These are phyloP conservation scores for Lathamus discolor DNA, from an alignment of 2,113 vertebrate species.

Conservation along the genomic window DNA sequence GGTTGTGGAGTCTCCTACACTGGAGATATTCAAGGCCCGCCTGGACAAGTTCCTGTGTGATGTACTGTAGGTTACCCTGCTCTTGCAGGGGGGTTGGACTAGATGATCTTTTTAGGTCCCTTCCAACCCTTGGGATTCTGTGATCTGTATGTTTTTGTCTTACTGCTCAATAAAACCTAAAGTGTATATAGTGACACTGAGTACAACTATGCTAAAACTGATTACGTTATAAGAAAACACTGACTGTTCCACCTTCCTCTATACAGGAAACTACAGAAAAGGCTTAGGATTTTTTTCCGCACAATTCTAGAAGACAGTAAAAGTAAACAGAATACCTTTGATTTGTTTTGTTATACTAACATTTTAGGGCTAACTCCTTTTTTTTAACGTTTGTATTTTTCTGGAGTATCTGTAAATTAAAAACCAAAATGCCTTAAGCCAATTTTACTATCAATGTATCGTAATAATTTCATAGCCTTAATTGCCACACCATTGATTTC, in stretches of 20 bases:
- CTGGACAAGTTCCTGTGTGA: too few species aligned
- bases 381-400: background rate
- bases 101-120: too few species aligned
- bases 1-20: too few species aligned
- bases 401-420: background rate
- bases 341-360: background rate
- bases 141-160: background rate
- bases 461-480: background rate
- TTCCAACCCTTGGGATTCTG: too few species aligned
- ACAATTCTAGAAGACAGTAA: background rate
- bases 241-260: background rate
- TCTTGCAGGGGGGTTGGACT: too few species aligned
- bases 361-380: background rate
- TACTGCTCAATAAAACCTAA: background rate
- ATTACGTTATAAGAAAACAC: background rate
- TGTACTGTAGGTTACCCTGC: too few species aligned
- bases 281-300: background rate
- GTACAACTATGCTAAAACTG: background rate
- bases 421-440: background rate
- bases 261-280: background rate
- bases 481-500: background rate
- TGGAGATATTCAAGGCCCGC: too few species aligned
- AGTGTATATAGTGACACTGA: background rate
- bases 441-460: background rate
- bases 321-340: background rate